Conservation (phyloP, 1,140 invertebrate species). For the Mactra quadrangularis region DNA sequence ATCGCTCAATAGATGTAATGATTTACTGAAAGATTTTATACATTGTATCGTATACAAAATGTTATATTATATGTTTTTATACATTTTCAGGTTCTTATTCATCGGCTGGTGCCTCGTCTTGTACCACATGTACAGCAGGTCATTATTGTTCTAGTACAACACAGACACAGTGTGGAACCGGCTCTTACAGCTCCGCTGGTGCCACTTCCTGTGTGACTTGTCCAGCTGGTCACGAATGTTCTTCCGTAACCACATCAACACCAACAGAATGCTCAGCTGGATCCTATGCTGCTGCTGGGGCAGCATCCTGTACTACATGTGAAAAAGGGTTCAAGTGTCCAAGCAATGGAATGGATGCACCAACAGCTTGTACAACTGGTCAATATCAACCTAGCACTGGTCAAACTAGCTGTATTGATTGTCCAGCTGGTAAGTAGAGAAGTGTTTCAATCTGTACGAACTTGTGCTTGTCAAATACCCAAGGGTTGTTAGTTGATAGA, state of each 20-base stretch:
- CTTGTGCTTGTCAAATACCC: too few relatives aligned
- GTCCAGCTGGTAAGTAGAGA: conserved; percentile 63
- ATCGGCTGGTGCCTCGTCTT: conserved; percentile 61
- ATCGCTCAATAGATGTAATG: too few relatives aligned
- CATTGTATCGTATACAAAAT: too few relatives aligned
- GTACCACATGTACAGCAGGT: conserved; percentile 75
- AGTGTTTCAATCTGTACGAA: too few relatives aligned
- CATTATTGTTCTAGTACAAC: conserved; percentile 73
- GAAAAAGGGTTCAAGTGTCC: conserved; percentile 72
- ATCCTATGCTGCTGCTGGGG: conserved; percentile 69
- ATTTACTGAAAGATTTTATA: too few relatives aligned
- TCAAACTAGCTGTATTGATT: conserved; percentile 71
- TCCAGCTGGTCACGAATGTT: conserved; percentile 74
- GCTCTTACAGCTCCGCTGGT: conserved; percentile 71
- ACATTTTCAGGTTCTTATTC: conserved; percentile 69
- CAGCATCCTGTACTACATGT: conserved; percentile 71
- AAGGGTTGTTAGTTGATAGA: too few relatives aligned
- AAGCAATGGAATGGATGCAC: conserved; percentile 66
- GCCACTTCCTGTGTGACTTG: conserved; percentile 72
- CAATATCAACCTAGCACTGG: conserved; percentile 74
- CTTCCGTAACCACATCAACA: conserved; percentile 32
- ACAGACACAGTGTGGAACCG: conserved; percentile 68
- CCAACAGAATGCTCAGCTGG: conserved; percentile 74
- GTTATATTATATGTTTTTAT: too few relatives aligned
- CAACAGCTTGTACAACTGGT: conserved; percentile 70